These are phyloP conservation scores for Drosophila algonquin DNA, from an alignment of 2,888 invertebrate genomes.

Conservation along the genomic window DNA sequence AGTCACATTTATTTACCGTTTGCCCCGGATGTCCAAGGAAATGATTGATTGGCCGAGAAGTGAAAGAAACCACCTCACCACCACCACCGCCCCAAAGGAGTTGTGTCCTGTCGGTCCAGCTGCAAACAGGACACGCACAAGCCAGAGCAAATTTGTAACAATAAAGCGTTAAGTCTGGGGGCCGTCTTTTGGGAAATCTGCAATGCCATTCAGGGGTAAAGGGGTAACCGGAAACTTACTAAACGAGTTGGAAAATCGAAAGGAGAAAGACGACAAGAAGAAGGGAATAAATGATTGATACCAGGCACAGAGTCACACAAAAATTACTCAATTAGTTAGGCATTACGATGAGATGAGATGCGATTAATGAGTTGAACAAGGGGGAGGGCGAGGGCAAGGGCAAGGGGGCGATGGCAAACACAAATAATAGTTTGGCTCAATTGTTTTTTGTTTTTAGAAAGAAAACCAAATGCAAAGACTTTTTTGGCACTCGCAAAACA, in stretches of 20 bases:
- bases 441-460: too few relatives aligned
- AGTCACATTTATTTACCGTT: constrained; percentile 77
- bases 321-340: constrained; percentile 79
- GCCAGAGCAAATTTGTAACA: constrained; percentile 72
- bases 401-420: too few relatives aligned
- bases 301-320: constrained; percentile 50
- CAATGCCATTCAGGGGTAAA: constrained; percentile 54
- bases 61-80: constrained; percentile 55
- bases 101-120: constrained; percentile 33
- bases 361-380: too few relatives aligned
- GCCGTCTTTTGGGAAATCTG: constrained; percentile 71
- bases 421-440: background rate
- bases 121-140: constrained; percentile 56
- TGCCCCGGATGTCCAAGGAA: constrained; percentile 48
- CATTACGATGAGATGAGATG: constrained; percentile 48
- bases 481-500: too few relatives aligned
- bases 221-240: constrained; percentile 49
- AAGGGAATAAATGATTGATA: constrained; percentile 64
- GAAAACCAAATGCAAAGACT: too few relatives aligned
- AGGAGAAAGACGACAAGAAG: constrained; percentile 4
- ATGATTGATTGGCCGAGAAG: constrained; percentile 77
- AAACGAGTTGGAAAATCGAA: constrained; percentile 50
- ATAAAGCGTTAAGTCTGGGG: constrained; percentile 69
- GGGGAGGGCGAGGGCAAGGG: background rate
- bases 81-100: constrained; percentile 60